Percentiles rank a stretch among this genome's conserved stretches.
phyloP scores from a whole-genome alignment of 92 coral and sea anemone species.

The Parazoanthus swiftii region DNA sequence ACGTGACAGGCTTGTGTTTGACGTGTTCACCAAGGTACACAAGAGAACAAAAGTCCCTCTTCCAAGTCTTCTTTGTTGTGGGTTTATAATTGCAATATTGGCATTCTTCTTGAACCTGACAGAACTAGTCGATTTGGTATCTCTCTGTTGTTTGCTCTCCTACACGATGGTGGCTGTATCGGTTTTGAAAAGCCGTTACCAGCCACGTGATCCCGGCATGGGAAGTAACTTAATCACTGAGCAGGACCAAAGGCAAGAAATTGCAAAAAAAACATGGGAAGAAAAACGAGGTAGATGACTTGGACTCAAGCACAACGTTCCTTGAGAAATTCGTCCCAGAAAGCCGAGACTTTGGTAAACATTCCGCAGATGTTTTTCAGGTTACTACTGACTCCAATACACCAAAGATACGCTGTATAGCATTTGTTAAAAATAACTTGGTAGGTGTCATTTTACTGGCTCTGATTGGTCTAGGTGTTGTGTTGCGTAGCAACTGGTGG shows the following conservation, averaged over 20 bases:
- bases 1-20: constrained; percentile 72
- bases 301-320: constrained; percentile 36
- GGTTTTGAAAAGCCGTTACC: constrained; percentile 70
- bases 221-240: background rate
- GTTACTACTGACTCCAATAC: constrained; percentile 14
- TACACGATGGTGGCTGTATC: constrained; percentile 77
- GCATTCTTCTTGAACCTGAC: constrained; percentile 65
- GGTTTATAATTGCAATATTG: constrained; percentile 52
- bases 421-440: constrained; percentile 41
- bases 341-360: background rate
- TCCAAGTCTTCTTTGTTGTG: constrained; percentile 55
- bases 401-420: background rate
- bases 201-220: constrained; percentile 28
- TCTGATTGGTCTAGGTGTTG: constrained; percentile 57
- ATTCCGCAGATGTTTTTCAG: background rate
- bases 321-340: constrained; percentile 36
- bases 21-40: constrained; percentile 57
- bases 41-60: constrained; percentile 61
- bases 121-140: constrained; percentile 73
- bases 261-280: background rate
- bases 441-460: constrained; percentile 50
- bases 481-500: constrained; percentile 43
- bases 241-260: background rate
- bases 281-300: constrained; percentile 27
- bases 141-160: constrained; percentile 56